Conservation (phyloP, 2,888 invertebrate genomes). For the Noctua janthina region DNA sequence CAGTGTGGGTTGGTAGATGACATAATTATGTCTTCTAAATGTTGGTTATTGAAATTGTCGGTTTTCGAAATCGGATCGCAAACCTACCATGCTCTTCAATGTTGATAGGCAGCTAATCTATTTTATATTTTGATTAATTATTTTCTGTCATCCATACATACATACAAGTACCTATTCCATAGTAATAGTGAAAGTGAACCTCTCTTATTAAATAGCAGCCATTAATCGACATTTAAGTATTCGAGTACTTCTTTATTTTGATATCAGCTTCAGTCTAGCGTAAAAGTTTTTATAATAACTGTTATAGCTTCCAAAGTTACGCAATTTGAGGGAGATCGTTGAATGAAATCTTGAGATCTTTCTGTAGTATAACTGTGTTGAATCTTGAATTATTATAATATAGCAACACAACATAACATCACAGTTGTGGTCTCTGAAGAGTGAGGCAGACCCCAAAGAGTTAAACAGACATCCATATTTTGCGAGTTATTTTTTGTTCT, state of each 20-base stretch:
- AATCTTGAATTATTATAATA: neutral
- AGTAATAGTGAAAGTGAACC: conserved; percentile 43
- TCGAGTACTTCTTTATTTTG: conserved; percentile 27
- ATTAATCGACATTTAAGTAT: conserved; percentile 34
- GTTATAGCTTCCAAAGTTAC: conserved; percentile 15
- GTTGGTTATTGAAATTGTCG: neutral
- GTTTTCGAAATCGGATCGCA: neutral
- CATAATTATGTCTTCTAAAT: neutral
- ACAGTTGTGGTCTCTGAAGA: neutral
- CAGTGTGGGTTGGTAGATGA: neutral
- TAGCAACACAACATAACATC: neutral
- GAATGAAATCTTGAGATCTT: neutral
- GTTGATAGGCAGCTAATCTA: neutral
- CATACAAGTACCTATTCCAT: neutral
- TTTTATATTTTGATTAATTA: conserved; percentile 35
- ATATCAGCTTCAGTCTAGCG: conserved; percentile 18
- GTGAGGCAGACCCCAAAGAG: neutral
- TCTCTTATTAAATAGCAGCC: neutral
- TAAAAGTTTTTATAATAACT: conserved; percentile 37
- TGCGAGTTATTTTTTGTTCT: too few species aligned
- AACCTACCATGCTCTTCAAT: neutral
- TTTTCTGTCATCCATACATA: neutral
- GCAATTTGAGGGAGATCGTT: conserved; percentile 14
- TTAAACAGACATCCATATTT: too few species aligned
- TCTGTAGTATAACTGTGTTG: neutral